Conservation (phyloP, 2,888 invertebrate species). For the Nowickia ferox region DNA sequence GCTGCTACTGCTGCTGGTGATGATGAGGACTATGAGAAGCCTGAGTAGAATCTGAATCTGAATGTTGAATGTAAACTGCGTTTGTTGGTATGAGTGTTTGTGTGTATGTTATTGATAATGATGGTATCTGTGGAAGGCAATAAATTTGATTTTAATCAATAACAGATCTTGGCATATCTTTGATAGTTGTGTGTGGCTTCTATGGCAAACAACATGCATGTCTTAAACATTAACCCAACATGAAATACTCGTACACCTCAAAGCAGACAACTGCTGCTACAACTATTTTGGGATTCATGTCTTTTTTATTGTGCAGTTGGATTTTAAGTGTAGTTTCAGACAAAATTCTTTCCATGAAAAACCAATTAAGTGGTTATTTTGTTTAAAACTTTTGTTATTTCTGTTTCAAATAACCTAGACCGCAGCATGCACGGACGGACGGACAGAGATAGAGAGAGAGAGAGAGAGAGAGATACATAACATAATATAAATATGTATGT, state of each 20-base stretch:
- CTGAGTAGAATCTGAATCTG: neutral
- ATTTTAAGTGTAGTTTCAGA: slow-evolving; percentile 5
- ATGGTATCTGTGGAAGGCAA: slow-evolving; percentile 69
- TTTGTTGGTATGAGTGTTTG: slow-evolving; percentile 39
- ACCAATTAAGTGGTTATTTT: slow-evolving; percentile 72
- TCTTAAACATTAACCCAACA: slow-evolving; percentile 28
- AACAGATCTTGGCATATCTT: slow-evolving; percentile 72
- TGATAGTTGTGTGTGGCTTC: slow-evolving; percentile 69
- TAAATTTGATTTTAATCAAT: slow-evolving; percentile 73
- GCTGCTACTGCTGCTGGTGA: neutral
- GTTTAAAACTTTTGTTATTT: slow-evolving; percentile 30
- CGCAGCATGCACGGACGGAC: neutral
- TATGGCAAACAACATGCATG: slow-evolving; percentile 59
- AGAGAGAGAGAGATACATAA: slow-evolving; percentile 6
- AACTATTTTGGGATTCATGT: slow-evolving; percentile 43
- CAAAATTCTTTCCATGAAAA: slow-evolving; percentile 63
- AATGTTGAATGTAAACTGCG: slow-evolving; percentile 13
- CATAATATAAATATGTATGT: too few relatives aligned
- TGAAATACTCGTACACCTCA: slow-evolving; percentile 17
- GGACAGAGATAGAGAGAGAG: slow-evolving; percentile 4
- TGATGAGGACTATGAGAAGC: slow-evolving; percentile 30
- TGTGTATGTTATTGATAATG: slow-evolving; percentile 61
- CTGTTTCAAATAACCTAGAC: slow-evolving; percentile 34
- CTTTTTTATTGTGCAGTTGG: slow-evolving; percentile 15
- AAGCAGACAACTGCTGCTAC: slow-evolving; percentile 20